Evolutionary conservation across 2,797 vertebrate genomes (phyloP).

Genomic region (Argentina silus): DNA sequence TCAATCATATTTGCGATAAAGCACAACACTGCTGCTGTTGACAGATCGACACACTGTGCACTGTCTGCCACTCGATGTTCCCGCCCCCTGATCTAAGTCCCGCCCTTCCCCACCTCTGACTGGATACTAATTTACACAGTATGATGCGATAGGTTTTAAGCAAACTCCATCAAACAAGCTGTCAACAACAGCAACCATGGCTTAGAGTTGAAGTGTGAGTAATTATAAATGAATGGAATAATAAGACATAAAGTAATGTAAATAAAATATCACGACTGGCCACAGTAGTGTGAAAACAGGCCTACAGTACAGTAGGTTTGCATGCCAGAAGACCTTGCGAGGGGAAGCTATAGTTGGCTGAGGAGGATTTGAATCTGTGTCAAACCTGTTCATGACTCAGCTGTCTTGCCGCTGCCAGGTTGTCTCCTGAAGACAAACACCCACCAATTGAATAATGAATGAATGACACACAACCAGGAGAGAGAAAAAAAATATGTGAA

Average conservation of each 20-base stretch:
- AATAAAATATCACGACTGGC: background rate
- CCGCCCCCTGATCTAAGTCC: slow-evolving; percentile 24
- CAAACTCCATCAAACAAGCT: slow-evolving; percentile 35
- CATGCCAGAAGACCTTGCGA: background rate
- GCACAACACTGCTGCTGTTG: slow-evolving; percentile 37
- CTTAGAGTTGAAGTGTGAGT: slow-evolving; percentile 13
- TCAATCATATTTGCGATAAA: slow-evolving; percentile 33
- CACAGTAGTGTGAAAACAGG: too few species aligned
- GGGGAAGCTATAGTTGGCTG: background rate
- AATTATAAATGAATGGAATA: background rate
- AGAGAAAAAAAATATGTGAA: background rate
- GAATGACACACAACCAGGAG: background rate
- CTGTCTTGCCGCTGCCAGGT: slow-evolving; percentile 20
- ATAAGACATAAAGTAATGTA: background rate
- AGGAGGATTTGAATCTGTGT: background rate
- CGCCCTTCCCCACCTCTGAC: background rate
- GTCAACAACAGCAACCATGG: slow-evolving; percentile 65
- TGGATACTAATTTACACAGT: slow-evolving; percentile 8
- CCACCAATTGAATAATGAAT: slow-evolving; percentile 26
- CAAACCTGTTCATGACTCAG: slow-evolving; percentile 50
- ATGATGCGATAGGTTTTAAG: slow-evolving; percentile 15
- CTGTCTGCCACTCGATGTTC: background rate
- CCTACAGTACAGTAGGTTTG: too few species aligned
- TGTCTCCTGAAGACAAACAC: slow-evolving; percentile 20
- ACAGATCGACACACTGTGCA: slow-evolving; percentile 43